Percentiles rank a stretch among this genome's conserved stretches.
Conservation (phyloP, 2,113 vertebrate genomes). For the Neodon shergylaensis region DNA sequence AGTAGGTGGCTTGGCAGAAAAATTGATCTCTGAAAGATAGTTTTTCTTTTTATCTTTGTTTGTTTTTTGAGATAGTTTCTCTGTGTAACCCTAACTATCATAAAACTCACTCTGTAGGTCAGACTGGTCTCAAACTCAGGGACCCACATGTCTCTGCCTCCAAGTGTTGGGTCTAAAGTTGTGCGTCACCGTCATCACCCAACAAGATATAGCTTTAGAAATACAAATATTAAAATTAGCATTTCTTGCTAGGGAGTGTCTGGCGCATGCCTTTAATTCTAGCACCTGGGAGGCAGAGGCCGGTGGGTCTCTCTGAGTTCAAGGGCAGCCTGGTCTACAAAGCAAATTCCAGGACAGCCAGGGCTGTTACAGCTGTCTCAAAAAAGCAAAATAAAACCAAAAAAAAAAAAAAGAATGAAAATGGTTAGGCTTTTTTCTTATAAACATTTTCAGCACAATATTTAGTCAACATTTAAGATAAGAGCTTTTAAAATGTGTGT, state of each 20-base stretch:
- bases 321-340: not conserved
- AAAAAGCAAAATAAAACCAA: too few species aligned
- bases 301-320: not conserved
- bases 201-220: not conserved
- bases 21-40: not conserved
- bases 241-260: not conserved
- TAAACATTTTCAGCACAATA: not conserved
- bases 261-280: not conserved
- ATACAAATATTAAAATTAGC: not conserved
- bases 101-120: not conserved
- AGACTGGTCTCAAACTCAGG: not conserved
- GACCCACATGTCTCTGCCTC: not conserved
- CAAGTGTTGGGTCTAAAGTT: not conserved
- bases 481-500: not conserved
- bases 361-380: not conserved
- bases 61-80: not conserved
- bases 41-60: not conserved
- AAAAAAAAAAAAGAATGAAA: not conserved
- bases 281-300: not conserved
- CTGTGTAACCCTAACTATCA: not conserved
- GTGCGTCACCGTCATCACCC: not conserved
- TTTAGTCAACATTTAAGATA: constrained; percentile 38
- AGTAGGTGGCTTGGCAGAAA: not conserved
- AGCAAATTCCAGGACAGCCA: not conserved
- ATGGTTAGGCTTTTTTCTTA: constrained; percentile 19